These are phyloP conservation scores for Tupaia tana DNA, from an alignment of 2,113 vertebrate genomes.

Conservation along the genomic window DNA sequence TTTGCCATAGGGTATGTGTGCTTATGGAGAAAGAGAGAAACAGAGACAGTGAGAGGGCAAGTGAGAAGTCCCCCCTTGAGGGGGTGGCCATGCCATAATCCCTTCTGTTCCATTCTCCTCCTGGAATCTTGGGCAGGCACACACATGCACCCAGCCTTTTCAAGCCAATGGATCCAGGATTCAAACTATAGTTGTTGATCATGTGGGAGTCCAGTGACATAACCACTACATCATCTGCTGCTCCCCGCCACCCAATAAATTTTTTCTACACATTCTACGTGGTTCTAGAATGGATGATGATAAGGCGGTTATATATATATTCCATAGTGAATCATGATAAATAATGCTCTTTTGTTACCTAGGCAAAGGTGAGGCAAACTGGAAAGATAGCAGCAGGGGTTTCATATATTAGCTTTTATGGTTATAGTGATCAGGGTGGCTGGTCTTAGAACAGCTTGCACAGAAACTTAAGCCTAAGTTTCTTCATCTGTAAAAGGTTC, in stretches of 20 bases:
- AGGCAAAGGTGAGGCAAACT: background rate
- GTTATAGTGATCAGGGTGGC: background rate
- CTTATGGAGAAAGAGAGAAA: no score
- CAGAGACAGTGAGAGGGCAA: no score
- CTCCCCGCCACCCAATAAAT: background rate
- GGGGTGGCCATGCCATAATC: no score
- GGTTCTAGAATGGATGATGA: background rate
- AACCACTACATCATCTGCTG: no score
- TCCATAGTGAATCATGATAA: background rate
- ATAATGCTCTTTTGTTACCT: background rate
- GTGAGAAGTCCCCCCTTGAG: no score
- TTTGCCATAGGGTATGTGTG: no score
- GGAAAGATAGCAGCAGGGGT: background rate
- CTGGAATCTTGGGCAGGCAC: no score
- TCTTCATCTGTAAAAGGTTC: background rate
- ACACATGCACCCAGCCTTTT: no score
- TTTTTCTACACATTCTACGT: background rate
- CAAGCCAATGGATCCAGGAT: no score
- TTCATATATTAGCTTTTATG: background rate
- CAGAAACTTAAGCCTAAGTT: slow-evolving; percentile 35
- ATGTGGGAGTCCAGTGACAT: no score
- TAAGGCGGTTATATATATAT: background rate
- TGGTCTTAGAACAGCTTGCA: slow-evolving; percentile 37
- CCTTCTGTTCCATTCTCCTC: no score
- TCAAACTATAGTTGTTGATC: no score